Conservation (phyloP, 2,888 invertebrate species). For the Nyleta sp. region DNA sequence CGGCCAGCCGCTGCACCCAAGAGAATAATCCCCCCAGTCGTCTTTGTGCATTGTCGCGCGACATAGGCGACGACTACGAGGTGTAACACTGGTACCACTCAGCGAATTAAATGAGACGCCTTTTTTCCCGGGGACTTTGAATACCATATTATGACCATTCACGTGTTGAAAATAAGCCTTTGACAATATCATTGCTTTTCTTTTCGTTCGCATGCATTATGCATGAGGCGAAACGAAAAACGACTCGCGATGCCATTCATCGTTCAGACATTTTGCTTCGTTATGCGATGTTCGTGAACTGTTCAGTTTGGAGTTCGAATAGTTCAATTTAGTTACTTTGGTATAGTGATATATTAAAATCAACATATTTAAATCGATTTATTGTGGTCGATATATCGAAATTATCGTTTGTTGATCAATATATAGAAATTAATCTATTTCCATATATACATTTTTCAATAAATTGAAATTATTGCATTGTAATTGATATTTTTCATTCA, state of each 20-base stretch:
- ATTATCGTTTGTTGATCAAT: too few species aligned
- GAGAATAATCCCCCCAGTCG: constrained; percentile 64
- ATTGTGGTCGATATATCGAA: too few species aligned
- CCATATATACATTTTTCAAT: too few species aligned
- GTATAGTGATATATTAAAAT: too few species aligned
- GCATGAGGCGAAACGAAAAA: constrained; percentile 30
- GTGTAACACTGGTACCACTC: constrained; percentile 54
- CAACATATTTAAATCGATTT: too few species aligned
- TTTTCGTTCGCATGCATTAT: constrained; percentile 37
- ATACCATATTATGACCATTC: constrained; percentile 61
- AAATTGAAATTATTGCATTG: too few species aligned
- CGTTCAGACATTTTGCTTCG: too few species aligned
- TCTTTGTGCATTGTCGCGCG: constrained; percentile 62
- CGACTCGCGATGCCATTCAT: not conserved
- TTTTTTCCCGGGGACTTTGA: constrained; percentile 44
- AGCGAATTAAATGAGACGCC: constrained; percentile 43
- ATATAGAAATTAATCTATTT: too few species aligned
- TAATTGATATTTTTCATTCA: too few species aligned
- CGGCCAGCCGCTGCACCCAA: constrained; percentile 77
- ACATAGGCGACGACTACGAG: constrained; percentile 46
- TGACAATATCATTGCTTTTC: constrained; percentile 48
- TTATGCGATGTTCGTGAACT: not conserved
- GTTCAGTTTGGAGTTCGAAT: not conserved
- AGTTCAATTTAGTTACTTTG: too few species aligned
- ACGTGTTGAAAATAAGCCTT: constrained; percentile 58